Base-by-base conservation (phyloP, 2,797 vertebrate species). In the Brachyrhaphis roseni region DNA sequence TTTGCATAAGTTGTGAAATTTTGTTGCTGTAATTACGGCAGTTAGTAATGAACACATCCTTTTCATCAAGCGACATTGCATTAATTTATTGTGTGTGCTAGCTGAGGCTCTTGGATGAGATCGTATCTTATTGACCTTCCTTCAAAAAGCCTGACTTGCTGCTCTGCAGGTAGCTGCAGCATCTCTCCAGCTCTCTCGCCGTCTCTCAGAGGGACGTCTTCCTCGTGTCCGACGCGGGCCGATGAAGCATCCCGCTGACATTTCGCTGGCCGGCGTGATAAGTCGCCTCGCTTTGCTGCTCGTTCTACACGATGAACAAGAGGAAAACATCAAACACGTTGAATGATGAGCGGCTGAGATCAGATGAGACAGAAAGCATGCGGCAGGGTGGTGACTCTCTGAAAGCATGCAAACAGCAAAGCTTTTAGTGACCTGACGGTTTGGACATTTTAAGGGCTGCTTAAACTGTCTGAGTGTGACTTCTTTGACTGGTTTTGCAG, bases 191-290 rank as follows among this genome's bases (percentile, higher is more conserved):
- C 74, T 75, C 77, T 75, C 51, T 78, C 64, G 18, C 74, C 20
- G 74, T 15, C 34, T 81, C 85, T 90, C 82, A 86, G 76, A 91
- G 83, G 79, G 73, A 13, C 55, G 76, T 87, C 86, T 84, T 85
- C 85, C 55, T 74, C 2, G 45, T 83, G 82, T 90, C 78, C 87
- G 57, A 78, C 84, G 59, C 78, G 70, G 68, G 62, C 79, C 55
- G 88, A 88, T 82, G 82, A 90, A 83, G 87, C 41, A 2, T 77
- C 80, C 79, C 0, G 75, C 83, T 92, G 92, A 90, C 87, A 90
- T 92, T 92, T 93, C 71, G 82, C 78, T 75, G 82, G 64, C 71
- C 80, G 1, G 39, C 2, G 72, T 84, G 88, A 89, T 79, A 85
- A 86, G 88, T 84, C 31, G 74, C 72, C 71, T 70, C 55, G 31